Evolutionary conservation across 2,113 vertebrate species (phyloP), one percentile per base, ranked within the genome.

Genomic region (Promerops cafer): DNA sequence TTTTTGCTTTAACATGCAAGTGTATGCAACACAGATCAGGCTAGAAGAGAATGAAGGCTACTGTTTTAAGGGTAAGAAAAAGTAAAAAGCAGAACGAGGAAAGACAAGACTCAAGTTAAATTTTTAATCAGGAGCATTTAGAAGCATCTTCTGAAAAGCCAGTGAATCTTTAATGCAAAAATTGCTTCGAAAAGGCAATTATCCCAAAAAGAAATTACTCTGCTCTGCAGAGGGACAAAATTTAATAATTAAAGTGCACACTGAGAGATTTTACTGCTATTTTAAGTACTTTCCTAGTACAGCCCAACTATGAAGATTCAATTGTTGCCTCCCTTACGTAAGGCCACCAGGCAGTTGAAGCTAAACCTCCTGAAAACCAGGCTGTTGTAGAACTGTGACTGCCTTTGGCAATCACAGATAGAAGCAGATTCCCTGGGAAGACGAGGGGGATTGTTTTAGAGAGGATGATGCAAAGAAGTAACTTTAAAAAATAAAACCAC

Each of bases 161-260:
- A 68, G 91, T 95, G 86, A 97, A 97, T 91, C 87, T 94, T 97
- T 97, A 96, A 95, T 93, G 94, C 45, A 95, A 84, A 95, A 96
- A 95, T 76, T 79, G 83, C 87, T 83, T 88, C 0, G 1, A 96
- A 97, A 97, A 95, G 80, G 80, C 94, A 95, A 84, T 96, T 96
- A 94, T 95, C 87, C 72, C 69, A 60, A 76, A 95, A 95, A 95
- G 90, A 94, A 95, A 92, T 95, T 89, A 86, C 83, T 93, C 79
- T 79, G 60, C 71, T 93, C 85, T 94, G 76, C 88, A 94, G 50
- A 3, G 2, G 89, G 91, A 94, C 90, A 93, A 94, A 92, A 91
- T 87, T 92, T 89, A 96, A 96, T 94, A 94, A 94, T 97, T 97
- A 27, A 97, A 94, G 20, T 71, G 87, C 77, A 91, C 61, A 76